A percentile compares a stretch with the other conserved stretches of the same genome.
Evolutionary conservation across 2,113 vertebrate species (phyloP).

Genomic region (Mesitornis unicolor): DNA sequence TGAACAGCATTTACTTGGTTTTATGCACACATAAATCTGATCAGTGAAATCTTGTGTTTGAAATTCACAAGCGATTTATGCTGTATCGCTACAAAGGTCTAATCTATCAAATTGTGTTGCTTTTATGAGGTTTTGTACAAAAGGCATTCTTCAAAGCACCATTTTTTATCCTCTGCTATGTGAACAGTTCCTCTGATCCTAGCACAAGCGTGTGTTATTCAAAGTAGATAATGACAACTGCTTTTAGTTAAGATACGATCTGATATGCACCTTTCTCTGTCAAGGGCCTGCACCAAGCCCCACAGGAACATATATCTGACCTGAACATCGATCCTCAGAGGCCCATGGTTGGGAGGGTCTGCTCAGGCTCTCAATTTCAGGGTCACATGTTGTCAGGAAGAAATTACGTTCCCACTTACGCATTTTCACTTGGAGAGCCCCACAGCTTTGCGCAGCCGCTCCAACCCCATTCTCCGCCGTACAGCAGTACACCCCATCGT

Average conservation of each 20-base stretch:
- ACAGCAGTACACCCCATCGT: constrained; percentile 95
- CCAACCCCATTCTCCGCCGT: constrained; percentile 87
- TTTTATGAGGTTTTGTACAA: background rate
- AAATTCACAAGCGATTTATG: background rate
- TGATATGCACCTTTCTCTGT: background rate
- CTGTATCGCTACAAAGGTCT: background rate
- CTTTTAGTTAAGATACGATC: background rate
- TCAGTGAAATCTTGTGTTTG: background rate
- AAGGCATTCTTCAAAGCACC: accelerated
- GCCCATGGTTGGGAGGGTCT: accelerated
- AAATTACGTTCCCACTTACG: constrained; percentile 77
- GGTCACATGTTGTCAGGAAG: accelerated
- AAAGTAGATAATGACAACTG: background rate
- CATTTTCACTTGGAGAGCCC: constrained; percentile 98
- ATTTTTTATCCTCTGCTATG: background rate
- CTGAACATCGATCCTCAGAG: accelerated
- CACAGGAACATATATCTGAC: background rate
- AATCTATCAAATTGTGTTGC: background rate
- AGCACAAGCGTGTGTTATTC: background rate
- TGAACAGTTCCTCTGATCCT: background rate
- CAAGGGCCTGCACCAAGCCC: background rate
- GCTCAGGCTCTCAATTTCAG: background rate
- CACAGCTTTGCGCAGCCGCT: constrained; percentile 87
- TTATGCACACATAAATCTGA: background rate
- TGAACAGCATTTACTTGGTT: background rate